Evolutionary conservation across 35 echinoderm and acorn worm species (phyloP).

Genomic region (Nesometra sesokonis): DNA sequence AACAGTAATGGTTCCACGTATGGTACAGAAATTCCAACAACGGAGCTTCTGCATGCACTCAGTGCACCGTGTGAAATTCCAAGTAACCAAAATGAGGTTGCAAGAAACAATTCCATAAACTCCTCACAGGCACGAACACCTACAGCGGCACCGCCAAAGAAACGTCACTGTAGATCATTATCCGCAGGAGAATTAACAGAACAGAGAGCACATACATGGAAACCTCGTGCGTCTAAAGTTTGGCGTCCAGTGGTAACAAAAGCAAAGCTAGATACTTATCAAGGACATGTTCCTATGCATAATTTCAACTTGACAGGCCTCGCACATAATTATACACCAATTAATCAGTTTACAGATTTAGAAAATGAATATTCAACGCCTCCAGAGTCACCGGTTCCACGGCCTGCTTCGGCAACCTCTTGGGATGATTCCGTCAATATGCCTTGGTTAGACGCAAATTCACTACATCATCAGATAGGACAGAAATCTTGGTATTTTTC

Average conservation of each 20-base stretch:
- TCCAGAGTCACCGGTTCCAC: constrained; percentile 87
- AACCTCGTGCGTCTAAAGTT: constrained; percentile 72
- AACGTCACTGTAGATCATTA: constrained; percentile 89
- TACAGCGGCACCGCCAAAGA: constrained; percentile 69
- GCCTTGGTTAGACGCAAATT: constrained; percentile 1
- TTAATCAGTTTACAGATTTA: not conserved
- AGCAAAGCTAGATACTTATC: constrained; percentile 49
- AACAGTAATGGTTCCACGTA: not conserved
- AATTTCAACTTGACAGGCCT: not conserved
- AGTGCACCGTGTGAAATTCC: not conserved
- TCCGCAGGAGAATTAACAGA: constrained; percentile 71
- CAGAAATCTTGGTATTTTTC: constrained; percentile 7
- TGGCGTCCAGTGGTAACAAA: constrained; percentile 60
- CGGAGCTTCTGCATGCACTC: not conserved
- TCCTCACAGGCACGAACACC: constrained; percentile 25
- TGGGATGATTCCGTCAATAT: constrained; percentile 42
- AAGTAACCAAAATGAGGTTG: not conserved
- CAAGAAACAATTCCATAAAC: not conserved
- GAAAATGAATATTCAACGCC: constrained; percentile 79
- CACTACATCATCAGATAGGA: not conserved
- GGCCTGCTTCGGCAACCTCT: constrained; percentile 72
- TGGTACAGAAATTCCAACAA: not conserved
- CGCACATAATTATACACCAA: not conserved
- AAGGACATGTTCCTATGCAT: constrained; percentile 52
- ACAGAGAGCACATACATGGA: constrained; percentile 34